Evolutionary conservation across 1,140 invertebrate species (phyloP).

Genomic region (Paracyclopina nana): DNA sequence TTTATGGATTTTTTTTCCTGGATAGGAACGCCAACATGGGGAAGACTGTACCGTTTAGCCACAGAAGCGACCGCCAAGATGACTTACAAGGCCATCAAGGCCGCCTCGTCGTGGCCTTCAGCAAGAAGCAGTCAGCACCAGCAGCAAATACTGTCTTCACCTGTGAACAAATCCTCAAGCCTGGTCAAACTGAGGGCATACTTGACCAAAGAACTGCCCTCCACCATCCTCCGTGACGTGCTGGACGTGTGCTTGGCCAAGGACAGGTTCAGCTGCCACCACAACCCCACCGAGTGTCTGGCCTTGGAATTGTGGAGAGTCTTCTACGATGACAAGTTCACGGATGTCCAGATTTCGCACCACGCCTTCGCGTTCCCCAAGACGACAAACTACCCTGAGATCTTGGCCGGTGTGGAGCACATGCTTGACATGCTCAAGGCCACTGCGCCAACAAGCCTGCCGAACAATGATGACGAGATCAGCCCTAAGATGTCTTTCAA

Average conservation of each 20-base stretch:
- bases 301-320: constrained; percentile 3
- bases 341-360: neutral
- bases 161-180: no score
- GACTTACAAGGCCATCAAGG: no score
- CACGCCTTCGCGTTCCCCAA: constrained; percentile 11
- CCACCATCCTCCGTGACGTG: neutral
- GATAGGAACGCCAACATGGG: no score
- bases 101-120: no score
- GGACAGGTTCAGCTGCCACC: constrained; percentile 6
- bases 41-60: neutral
- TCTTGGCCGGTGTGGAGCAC: neutral
- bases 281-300: constrained; percentile 5
- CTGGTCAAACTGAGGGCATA: neutral
- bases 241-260: neutral
- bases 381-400: constrained; percentile 13
- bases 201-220: neutral
- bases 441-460: no score
- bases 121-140: no score
- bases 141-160: no score
- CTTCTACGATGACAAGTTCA: constrained; percentile 3
- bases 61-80: neutral
- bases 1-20: no score
- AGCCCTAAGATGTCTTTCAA: constrained; percentile 2
- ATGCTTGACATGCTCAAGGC: neutral
- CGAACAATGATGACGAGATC: no score